Base-by-base conservation (phyloP, 2,113 vertebrate genomes). In the Amphilophus citrinellus region DNA sequence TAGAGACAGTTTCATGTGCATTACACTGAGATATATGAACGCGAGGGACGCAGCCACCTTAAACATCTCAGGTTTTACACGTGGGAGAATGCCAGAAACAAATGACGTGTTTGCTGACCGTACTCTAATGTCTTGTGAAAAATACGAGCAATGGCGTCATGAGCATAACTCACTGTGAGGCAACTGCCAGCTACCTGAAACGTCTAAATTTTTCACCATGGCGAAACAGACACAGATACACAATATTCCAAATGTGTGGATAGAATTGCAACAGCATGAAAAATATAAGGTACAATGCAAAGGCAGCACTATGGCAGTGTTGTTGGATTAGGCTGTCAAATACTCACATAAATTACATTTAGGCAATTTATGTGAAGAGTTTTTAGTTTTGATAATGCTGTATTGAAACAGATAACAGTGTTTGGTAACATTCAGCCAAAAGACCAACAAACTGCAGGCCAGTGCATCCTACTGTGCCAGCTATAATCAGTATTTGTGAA, bases 21-120 rank as follows among this genome's bases (percentile, higher is more conserved):
- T 84, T 92, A 90, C 88, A 84, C 22, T 1, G 60, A 93, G 85
- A 92, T 90, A 90, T 91, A 92, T 84, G 83, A 83, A 86, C 79
- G 60, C 20, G 4, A 56, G 59, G 77, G 83, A 87, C 58, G 15
- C 66, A 61, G 82, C 85, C 79, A 76, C 83, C 81, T 90, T 87
- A 88, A 86, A 88, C 80, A 76, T 83, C 87, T 87, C 73, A 2
- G 79, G 87, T 89, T 90, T 84, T 84, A 91, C 87, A 62, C 61
- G 85, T 89, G 81, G 84, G 87, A 81, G 89, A 83, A 85, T 83
- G 59, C 84, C 79, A 83, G 87, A 90, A 47, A 85, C 63, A 65
- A 73, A 85, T 90, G 82, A 94, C 83, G 85, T 84, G 75, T 79
- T 86, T 68, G 82, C 88, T 82, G 87, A 92, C 85, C 88, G 20